Percentiles rank a stretch among this genome's conserved stretches.
Evolutionary conservation across 2,113 vertebrate species (phyloP).

Genomic region (Aramus guarauna): DNA sequence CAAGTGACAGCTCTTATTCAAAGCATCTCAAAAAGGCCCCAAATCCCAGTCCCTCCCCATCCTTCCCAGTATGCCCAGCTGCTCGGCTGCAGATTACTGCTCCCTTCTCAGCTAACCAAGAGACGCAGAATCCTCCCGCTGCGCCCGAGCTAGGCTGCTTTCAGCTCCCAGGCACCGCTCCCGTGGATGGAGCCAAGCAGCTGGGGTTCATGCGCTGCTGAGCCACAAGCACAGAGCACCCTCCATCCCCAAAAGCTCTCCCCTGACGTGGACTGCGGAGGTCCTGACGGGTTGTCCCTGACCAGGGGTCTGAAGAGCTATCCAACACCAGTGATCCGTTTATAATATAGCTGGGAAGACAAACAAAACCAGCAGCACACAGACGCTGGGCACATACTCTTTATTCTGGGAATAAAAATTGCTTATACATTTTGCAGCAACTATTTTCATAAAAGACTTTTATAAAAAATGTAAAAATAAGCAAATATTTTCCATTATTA

Average conservation of each 20-base stretch:
- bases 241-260: not conserved
- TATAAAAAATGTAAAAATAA: conserved; percentile 72
- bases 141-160: not conserved
- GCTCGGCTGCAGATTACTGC: not conserved
- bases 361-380: not conserved
- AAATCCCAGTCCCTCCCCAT: not conserved
- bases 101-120: not conserved
- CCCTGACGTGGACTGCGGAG: not conserved
- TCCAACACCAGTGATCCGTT: accelerated
- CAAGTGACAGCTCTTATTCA: not conserved
- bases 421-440: conserved; percentile 66
- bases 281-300: accelerated
- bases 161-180: not conserved
- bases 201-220: accelerated
- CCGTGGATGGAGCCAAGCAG: not conserved
- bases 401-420: conserved; percentile 68
- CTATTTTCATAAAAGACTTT: conserved; percentile 68
- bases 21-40: not conserved
- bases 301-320: not conserved
- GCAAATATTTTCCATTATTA: conserved; percentile 68
- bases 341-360: not conserved
- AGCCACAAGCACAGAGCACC: not conserved
- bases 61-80: not conserved
- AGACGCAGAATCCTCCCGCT: not conserved
- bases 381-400: not conserved